Conservation (phyloP, 1,140 invertebrate species). For the Pectinophora gossypiella region DNA sequence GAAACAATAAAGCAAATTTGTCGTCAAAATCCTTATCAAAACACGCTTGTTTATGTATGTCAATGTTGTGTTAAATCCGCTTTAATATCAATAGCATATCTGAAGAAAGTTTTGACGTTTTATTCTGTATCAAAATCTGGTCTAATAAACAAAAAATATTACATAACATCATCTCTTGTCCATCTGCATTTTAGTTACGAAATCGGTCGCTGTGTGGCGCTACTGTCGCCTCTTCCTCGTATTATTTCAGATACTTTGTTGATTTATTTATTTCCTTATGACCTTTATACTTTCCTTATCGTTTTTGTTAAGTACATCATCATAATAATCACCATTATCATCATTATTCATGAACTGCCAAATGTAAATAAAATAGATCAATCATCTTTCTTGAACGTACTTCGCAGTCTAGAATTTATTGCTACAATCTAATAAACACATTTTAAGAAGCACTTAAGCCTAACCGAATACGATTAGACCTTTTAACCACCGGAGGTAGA, state of each 20-base stretch:
- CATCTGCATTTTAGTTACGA: not conserved
- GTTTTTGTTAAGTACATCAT: no score
- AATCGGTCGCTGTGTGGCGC: not conserved
- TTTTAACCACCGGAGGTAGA: conserved; percentile 22
- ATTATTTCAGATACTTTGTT: no score
- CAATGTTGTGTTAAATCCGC: not conserved
- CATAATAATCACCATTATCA: no score
- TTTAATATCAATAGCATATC: not conserved
- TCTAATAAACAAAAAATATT: no score
- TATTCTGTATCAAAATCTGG: not conserved
- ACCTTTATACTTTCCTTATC: no score
- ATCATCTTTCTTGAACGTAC: no score
- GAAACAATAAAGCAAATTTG: not conserved
- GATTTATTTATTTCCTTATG: no score
- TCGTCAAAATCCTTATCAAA: no score
- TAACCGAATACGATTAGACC: conserved; percentile 12
- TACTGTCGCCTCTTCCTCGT: not conserved
- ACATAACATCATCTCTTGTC: not conserved
- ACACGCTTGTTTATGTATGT: not conserved
- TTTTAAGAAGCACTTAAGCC: not conserved
- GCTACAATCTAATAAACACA: not conserved
- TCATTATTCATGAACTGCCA: no score
- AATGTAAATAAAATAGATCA: no score
- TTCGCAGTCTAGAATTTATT: no score
- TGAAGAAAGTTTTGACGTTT: not conserved